Base-by-base conservation (phyloP, 2,797 vertebrate genomes). In the Leuciscus waleckii region DNA sequence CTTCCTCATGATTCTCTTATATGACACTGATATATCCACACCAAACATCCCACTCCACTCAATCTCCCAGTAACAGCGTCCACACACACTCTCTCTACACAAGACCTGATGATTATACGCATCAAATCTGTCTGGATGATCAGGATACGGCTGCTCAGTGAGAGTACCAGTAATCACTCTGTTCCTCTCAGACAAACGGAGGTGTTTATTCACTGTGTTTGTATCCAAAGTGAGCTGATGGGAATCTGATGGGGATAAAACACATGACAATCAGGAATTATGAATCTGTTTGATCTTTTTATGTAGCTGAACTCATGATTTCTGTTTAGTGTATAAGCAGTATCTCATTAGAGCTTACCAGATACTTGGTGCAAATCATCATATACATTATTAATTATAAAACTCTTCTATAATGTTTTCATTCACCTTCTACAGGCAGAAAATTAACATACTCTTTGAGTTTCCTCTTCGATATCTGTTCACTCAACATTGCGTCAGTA, bases 1-100 rank as follows among this genome's bases (percentile, higher is more conserved):
- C 10, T 23, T 69, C 37, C 37, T 0, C 0, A 1, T 69, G 21
- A 69, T 69, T 37, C 5, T 69, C 37, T 39, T 69, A 41, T 69
- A 69, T 0, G 67, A 69, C 21, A 69, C 67, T 69, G 67, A 69
- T 69, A 69, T 69, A 23, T 23, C 37, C 67, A 69, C 67, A 69
- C 35, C 67, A 23, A 69, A 23, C 37, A 23, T 39, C 67, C 67
- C 70, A 26, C 26, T 73, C 70, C 70, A 73, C 70, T 73, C 58
- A 21, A 79, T 32, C 41, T 79, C 78, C 78, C 78, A 79, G 78
- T 79, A 65, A 49, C 41, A 32, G 6, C 17, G 10, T 68, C 61
- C 78, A 80, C 78, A 7, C 10, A 80, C 39, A 35, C 39, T 51
- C 41, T 80, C 41, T 32, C 19, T 49, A 68, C 63, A 68, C 78